phyloP scores from a whole-genome alignment of 2,797 vertebrate genomes.

The Sebastes trivittatus region DNA sequence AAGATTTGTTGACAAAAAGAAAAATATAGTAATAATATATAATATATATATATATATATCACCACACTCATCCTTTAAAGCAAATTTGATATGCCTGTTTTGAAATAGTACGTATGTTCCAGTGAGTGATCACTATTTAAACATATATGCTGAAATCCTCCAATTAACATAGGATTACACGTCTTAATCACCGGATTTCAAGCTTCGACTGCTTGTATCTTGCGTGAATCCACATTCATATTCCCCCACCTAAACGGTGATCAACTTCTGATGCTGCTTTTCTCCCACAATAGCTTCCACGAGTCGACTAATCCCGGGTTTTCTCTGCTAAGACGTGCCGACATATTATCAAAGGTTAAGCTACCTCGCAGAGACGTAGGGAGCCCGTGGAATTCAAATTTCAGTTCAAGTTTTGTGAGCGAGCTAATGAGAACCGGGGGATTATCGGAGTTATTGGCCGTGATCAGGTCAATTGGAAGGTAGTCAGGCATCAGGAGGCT shows the following conservation, averaged over 20 bases:
- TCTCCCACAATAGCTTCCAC: conserved; percentile 61
- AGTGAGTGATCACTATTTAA: conserved; percentile 36
- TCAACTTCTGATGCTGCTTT: conserved; percentile 57
- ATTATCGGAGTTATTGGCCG: conserved; percentile 53
- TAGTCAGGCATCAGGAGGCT: conserved; percentile 18
- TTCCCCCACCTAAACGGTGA: conserved; percentile 40
- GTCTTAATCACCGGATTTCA: conserved; percentile 62
- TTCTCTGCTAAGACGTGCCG: conserved; percentile 44
- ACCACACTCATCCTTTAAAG: conserved; percentile 11
- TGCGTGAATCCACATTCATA: conserved; percentile 45
- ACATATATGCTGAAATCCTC: conserved; percentile 19
- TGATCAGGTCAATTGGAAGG: conserved; percentile 41
- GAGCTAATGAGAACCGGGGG: conserved; percentile 48
- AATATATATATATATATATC: neutral
- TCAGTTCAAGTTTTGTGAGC: conserved; percentile 22
- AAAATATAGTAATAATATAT: neutral
- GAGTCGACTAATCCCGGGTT: conserved; percentile 61
- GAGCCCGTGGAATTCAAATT: conserved; percentile 53
- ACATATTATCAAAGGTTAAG: conserved; percentile 67
- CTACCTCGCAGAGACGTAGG: conserved; percentile 36
- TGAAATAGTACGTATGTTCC: conserved; percentile 29
- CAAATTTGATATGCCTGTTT: conserved; percentile 26
- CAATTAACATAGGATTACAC: conserved; percentile 68
- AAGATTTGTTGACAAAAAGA: neutral
- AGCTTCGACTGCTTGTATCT: conserved; percentile 40